Conservation (phyloP, 2,888 invertebrate species). For the Dicyrtomina minuta region DNA sequence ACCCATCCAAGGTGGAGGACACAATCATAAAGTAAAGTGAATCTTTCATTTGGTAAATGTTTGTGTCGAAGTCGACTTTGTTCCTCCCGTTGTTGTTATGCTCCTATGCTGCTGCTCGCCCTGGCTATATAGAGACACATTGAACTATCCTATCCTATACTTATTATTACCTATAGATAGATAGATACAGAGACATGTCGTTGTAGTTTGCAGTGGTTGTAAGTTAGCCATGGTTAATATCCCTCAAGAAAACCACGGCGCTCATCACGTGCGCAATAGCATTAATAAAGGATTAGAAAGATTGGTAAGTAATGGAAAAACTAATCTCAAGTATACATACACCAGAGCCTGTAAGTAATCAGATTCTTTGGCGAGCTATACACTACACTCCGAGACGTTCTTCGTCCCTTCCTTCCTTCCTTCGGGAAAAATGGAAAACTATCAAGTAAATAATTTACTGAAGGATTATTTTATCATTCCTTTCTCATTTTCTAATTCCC, state of each 20-base stretch:
- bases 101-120: not conserved
- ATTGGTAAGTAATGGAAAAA: constrained; percentile 25
- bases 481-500: not conserved
- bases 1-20: constrained; percentile 13
- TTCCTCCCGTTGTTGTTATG: not conserved
- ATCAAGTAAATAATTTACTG: constrained; percentile 16
- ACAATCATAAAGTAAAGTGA: constrained; percentile 26
- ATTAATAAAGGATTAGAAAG: constrained; percentile 28
- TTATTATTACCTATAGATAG: not conserved
- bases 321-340: constrained; percentile 25
- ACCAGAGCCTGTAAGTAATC: not conserved
- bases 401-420: too few relatives aligned
- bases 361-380: not conserved
- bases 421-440: constrained; percentile 13
- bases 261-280: constrained; percentile 21
- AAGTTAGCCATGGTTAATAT: not conserved
- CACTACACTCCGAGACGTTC: too few relatives aligned
- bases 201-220: not conserved
- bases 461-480: constrained; percentile 8
- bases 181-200: not conserved
- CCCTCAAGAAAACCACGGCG: too few relatives aligned
- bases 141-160: not conserved
- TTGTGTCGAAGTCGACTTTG: too few relatives aligned
- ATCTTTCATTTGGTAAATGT: constrained; percentile 24
- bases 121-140: not conserved